phyloP scores from a whole-genome alignment of 1,140 invertebrate species.

The Leptopilina boulardi region DNA sequence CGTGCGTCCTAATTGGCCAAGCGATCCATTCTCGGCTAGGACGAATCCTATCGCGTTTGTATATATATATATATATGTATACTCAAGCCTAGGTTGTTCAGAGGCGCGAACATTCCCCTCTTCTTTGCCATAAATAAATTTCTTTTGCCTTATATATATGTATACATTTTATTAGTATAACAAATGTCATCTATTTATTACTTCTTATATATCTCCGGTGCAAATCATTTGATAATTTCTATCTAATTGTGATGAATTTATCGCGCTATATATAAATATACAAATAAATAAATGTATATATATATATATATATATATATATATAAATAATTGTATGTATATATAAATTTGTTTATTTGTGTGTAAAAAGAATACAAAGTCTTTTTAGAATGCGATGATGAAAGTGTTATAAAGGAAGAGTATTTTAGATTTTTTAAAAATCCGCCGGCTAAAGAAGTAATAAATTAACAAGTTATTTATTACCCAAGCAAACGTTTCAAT shows the following conservation, averaged over 20 bases:
- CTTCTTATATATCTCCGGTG: neutral
- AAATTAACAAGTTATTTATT: constrained; percentile 5
- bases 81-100: neutral
- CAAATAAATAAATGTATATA: no score
- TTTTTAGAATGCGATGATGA: constrained; percentile 1
- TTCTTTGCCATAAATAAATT: constrained; percentile 1
- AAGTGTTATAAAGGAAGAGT: constrained; percentile 9
- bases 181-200: constrained; percentile 31
- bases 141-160: constrained; percentile 17
- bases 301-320: no score
- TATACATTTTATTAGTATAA: constrained; percentile 28
- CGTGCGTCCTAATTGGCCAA: constrained; percentile 27
- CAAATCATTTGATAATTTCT: constrained; percentile 8
- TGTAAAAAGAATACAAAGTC: no score
- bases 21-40: constrained; percentile 26
- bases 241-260: constrained; percentile 29
- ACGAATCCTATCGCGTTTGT: constrained; percentile 9
- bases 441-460: neutral
- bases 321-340: no score
- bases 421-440: neutral
- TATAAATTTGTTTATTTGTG: no score
- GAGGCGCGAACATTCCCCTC: constrained; percentile 11
- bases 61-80: no score
- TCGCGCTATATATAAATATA: no score
- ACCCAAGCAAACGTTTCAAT: constrained; percentile 24